Percentiles rank a stretch among this genome's conserved stretches.
Conservation (phyloP, 1,140 invertebrate genomes). For the Lasioglossum baleicum region DNA sequence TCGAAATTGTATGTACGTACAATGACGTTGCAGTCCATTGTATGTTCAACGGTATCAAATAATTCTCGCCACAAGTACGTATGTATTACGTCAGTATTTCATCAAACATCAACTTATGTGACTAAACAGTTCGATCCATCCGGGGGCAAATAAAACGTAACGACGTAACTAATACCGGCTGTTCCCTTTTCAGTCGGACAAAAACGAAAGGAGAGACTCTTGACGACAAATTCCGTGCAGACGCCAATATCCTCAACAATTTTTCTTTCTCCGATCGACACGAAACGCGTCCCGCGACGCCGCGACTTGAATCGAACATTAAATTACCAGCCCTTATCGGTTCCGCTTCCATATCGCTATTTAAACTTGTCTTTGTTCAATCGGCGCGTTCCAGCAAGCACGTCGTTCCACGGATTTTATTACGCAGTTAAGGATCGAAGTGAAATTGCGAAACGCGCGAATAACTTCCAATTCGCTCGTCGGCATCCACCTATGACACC, state of each 20-base stretch:
- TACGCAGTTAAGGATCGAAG: too few relatives aligned
- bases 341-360: background rate
- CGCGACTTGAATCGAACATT: background rate
- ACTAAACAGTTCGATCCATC: background rate
- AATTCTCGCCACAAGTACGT: too few relatives aligned
- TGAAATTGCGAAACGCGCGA: constrained; percentile 8
- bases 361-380: background rate
- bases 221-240: background rate
- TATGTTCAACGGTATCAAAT: too few relatives aligned
- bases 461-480: constrained; percentile 16
- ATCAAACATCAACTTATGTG: too few relatives aligned
- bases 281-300: background rate
- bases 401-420: constrained; percentile 3
- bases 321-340: background rate
- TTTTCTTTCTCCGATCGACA: background rate
- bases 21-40: too few relatives aligned
- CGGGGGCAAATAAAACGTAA: background rate
- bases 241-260: background rate
- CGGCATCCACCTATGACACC: background rate
- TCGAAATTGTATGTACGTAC: too few relatives aligned
- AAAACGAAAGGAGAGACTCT: too few relatives aligned
- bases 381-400: background rate
- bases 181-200: background rate
- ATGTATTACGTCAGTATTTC: too few relatives aligned
- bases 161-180: background rate